Percentiles rank a stretch among this genome's conserved stretches.
phyloP scores from a whole-genome alignment of 2,888 invertebrate species.

The Megalurothrips usitatus region DNA sequence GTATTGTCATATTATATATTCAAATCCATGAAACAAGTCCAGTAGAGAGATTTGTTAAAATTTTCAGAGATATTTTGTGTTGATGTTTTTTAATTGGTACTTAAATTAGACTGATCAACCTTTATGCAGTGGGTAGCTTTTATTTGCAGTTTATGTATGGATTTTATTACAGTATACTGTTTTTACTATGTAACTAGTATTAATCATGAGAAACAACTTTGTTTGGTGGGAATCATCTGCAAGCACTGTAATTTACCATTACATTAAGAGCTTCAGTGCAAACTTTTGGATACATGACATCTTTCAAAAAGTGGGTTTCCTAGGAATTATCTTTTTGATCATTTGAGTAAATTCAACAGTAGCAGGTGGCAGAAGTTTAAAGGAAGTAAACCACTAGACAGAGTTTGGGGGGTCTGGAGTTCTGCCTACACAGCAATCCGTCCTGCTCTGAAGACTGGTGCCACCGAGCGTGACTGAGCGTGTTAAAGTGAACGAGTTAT shows the following conservation, averaged over 20 bases:
- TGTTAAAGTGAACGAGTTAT: not conserved
- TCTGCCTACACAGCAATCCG: slow-evolving; percentile 11
- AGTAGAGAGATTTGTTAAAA: not conserved
- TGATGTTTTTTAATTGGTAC: not conserved
- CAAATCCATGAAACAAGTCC: not conserved
- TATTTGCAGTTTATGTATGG: not conserved
- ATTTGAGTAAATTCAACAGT: no score
- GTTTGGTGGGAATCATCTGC: no score
- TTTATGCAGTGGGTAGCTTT: no score
- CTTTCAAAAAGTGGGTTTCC: no score
- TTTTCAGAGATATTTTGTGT: not conserved
- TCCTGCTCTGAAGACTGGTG: slow-evolving; percentile 9
- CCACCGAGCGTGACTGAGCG: slow-evolving; percentile 20
- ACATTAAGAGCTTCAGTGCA: no score
- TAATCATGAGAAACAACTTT: no score
- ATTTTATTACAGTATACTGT: not conserved
- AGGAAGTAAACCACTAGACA: not conserved
- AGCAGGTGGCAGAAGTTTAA: not conserved
- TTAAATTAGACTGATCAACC: no score
- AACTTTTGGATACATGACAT: no score
- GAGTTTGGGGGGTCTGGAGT: not conserved
- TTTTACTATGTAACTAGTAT: no score
- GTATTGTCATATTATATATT: not conserved
- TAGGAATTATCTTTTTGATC: no score
- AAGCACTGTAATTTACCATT: no score